Evolutionary conservation across 1,140 invertebrate species (phyloP).

Genomic region (Ganaspis sp.): DNA sequence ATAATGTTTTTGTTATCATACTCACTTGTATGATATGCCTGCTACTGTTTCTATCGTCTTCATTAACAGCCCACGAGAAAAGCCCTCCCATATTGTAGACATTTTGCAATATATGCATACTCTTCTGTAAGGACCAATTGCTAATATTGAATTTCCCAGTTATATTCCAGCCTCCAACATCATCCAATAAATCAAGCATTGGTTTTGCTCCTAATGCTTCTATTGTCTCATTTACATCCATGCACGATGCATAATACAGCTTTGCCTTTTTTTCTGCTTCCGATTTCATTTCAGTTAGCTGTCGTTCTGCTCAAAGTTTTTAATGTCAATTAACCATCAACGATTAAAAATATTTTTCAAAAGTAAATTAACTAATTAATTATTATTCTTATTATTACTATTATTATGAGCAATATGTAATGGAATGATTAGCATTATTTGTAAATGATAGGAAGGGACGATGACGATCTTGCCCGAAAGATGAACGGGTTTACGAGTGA

Average conservation of each 20-base stretch:
- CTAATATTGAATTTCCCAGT: slow-evolving; percentile 78
- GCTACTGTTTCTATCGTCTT: slow-evolving; percentile 94
- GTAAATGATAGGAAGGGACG: too few species aligned
- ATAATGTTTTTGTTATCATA: slow-evolving; percentile 31
- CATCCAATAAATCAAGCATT: slow-evolving; percentile 84
- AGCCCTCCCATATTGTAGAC: slow-evolving; percentile 91
- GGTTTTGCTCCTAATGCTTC: slow-evolving; percentile 89
- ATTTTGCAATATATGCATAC: slow-evolving; percentile 89
- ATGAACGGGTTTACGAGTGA: too few species aligned
- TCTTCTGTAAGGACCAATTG: slow-evolving; percentile 87
- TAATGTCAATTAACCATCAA: not conserved
- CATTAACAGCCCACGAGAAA: slow-evolving; percentile 93
- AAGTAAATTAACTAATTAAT: too few species aligned
- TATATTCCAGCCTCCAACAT: slow-evolving; percentile 88
- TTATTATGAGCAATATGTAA: too few species aligned
- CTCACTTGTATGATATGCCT: slow-evolving; percentile 90
- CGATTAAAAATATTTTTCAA: too few species aligned
- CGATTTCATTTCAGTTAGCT: slow-evolving; percentile 80
- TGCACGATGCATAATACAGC: slow-evolving; percentile 93
- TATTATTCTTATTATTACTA: too few species aligned
- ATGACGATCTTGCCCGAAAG: too few species aligned
- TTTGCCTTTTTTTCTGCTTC: slow-evolving; percentile 93
- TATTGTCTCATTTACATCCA: slow-evolving; percentile 94
- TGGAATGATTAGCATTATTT: too few species aligned
- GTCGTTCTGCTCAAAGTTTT: slow-evolving; percentile 76